Evolutionary conservation across 2,113 vertebrate genomes (phyloP), one percentile per base, ranked within the genome.

Genomic region (Stegostoma tigrinum): DNA sequence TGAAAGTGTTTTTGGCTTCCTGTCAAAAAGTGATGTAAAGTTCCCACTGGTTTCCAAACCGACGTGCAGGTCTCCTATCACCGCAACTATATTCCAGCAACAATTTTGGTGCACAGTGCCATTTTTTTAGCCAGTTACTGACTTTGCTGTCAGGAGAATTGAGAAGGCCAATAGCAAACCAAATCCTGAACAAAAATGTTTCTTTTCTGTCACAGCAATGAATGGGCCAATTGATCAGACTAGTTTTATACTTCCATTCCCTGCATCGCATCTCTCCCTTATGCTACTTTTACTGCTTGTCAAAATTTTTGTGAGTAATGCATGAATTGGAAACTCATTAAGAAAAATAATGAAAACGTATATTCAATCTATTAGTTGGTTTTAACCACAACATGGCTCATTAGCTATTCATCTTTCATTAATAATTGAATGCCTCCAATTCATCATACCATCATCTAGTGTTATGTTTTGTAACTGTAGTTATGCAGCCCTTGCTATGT

Each of bases 231-330:
- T 66, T 93, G 19, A 66, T 93, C 67, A 52, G 75, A 27, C 72
- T 72, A 34, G 38, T 95, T 48, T 19, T 34, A 45, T 30, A 45
- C 67, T 1, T 4, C 12, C 72, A 72, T n/a, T 61, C 21, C 48
- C 52, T 30, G 3, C 68, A 10, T 52, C 68, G 34, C 30, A 52
- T 42, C 68, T 72, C 19, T 23, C 61, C 24, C 45, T 42, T n/a
- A 21, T 72, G 48, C 52, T 55, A 27, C 34, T 96, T 61, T 3
- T 93, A 67, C 45, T 93, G 67, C 30, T 70, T 91, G 86, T 61
- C 75, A 30, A 75, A 61, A 52, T 78, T 75, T 61, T 86, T 95
- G 78, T 96, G 83, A 94, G 95, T 96, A 85, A 91, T 94, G 66
- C 95, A 95, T 85, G 96, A 91, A 95, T 80, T 90, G 72, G 66